Evolutionary conservation across 2,113 vertebrate species (phyloP).

Genomic region (Xiphorhynchus elegans): DNA sequence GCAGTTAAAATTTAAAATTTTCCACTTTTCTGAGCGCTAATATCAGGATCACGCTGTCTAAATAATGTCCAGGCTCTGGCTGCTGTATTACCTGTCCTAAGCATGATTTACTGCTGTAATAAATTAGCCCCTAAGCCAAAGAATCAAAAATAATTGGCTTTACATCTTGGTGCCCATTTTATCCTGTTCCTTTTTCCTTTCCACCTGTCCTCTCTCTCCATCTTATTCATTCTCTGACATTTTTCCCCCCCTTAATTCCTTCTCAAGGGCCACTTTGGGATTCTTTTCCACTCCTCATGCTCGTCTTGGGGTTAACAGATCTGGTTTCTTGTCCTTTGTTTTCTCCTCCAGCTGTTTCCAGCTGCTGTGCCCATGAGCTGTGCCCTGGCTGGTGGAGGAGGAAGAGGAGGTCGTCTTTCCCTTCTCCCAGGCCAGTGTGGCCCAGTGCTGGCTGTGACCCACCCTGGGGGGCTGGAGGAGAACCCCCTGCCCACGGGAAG

Average conservation of each 20-base stretch:
- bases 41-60: not conserved
- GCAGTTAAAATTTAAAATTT: not conserved
- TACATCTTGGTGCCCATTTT: not conserved
- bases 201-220: not conserved
- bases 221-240: not conserved
- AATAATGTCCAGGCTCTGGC: slow-evolving; percentile 6
- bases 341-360: not conserved
- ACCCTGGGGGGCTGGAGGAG: not conserved
- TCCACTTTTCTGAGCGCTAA: slow-evolving; percentile 21
- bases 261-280: not conserved
- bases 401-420: rapidly evolving
- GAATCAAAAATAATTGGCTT: slow-evolving; percentile 47
- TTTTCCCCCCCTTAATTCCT: not conserved
- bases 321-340: not conserved
- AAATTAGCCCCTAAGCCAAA: slow-evolving; percentile 42
- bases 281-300: not conserved
- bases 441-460: not conserved
- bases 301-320: not conserved
- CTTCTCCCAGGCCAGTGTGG: not conserved
- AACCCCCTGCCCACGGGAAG: not conserved
- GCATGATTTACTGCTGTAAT: not conserved
- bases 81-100: not conserved
- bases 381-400: rapidly evolving
- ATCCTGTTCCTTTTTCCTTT: not conserved
- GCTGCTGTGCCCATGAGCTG: not conserved